Percentiles rank a stretch among this genome's conserved stretches.
These are phyloP conservation scores for Eulemur rubriventer DNA, from an alignment of 2,797 vertebrate genomes.

Conservation along the genomic window DNA sequence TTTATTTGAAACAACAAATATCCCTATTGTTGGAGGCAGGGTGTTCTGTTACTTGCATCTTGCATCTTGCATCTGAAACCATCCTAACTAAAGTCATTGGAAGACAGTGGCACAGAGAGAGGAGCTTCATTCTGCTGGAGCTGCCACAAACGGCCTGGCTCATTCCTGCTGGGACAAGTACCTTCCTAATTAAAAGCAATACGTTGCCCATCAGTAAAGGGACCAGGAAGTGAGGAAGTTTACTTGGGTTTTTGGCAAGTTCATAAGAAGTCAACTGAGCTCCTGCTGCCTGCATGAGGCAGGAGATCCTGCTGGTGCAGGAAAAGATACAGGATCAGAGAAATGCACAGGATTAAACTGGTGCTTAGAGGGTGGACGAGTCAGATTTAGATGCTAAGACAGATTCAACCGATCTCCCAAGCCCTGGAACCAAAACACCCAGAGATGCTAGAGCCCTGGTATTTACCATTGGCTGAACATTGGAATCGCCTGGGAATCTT, in stretches of 20 bases:
- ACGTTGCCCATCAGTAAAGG: not conserved
- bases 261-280: not conserved
- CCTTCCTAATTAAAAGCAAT: not conserved
- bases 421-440: not conserved
- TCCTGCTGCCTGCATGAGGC: not conserved
- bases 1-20: conserved; percentile 57
- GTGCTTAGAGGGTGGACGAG: not conserved
- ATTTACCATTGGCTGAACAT: not conserved
- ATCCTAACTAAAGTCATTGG: not conserved
- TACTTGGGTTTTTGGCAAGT: not conserved
- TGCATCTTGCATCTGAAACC: conserved; percentile 51
- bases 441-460: not conserved
- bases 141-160: not conserved
- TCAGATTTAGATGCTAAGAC: not conserved
- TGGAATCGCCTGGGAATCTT: not conserved
- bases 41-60: conserved; percentile 54
- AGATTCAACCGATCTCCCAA: not conserved
- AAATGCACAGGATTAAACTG: not conserved
- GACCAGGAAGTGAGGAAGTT: not conserved
- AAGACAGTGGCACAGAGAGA: not conserved
- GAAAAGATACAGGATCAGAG: not conserved
- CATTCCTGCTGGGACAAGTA: not conserved
- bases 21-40: conserved; percentile 38
- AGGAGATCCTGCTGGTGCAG: not conserved
- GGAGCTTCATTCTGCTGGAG: not conserved